These are phyloP conservation scores for Crossaster papposus DNA, from an alignment of 53 echinoderm and acorn worm species.

Conservation along the genomic window DNA sequence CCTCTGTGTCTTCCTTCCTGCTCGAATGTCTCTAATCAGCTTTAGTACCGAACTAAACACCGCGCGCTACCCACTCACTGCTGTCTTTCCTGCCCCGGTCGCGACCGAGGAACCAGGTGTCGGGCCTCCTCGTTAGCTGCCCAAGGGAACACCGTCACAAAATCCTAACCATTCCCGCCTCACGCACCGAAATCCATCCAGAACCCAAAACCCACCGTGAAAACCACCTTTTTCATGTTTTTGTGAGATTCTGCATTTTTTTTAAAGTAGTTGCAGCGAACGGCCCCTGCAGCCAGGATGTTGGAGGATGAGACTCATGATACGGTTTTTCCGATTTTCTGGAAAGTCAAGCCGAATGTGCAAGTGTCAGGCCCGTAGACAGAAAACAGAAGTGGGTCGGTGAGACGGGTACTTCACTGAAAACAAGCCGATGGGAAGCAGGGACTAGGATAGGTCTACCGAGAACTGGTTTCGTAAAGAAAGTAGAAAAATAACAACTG, in stretches of 20 bases:
- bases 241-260: conserved; percentile 22
- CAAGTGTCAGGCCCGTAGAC: conserved; percentile 28
- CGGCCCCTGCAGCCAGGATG: conserved; percentile 56
- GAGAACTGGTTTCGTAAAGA: conserved; percentile 9
- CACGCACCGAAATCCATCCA: not conserved
- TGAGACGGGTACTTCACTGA: conserved; percentile 43
- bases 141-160: conserved; percentile 21
- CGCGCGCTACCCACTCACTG: conserved; percentile 13
- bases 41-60: conserved; percentile 47
- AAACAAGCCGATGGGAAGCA: conserved; percentile 47
- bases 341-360: conserved; percentile 37
- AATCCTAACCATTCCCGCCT: conserved; percentile 15
- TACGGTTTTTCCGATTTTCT: conserved; percentile 48
- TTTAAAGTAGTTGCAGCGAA: not conserved
- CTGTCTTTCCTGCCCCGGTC: conserved; percentile 14
- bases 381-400: conserved; percentile 27
- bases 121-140: conserved; percentile 12
- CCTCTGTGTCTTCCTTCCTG: conserved; percentile 50
- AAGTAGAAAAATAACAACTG: not conserved
- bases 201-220: not conserved
- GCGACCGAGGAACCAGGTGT: conserved; percentile 25
- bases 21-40: conserved; percentile 62
- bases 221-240: not conserved
- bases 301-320: conserved; percentile 16
- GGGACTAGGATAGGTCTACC: not conserved